These are phyloP conservation scores for Heliconius ismenius DNA, from an alignment of 2,888 invertebrate species.

Conservation along the genomic window DNA sequence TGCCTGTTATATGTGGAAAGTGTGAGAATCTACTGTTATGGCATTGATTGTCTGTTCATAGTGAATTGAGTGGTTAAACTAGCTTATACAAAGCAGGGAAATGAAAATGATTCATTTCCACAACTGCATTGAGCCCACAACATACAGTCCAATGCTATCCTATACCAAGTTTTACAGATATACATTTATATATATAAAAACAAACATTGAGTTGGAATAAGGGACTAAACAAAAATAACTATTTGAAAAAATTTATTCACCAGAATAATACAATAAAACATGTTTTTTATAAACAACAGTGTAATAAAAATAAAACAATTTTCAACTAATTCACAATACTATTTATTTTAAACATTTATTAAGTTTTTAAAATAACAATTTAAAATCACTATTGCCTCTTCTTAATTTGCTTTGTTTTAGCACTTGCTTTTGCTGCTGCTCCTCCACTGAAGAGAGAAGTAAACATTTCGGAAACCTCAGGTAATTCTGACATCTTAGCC, in stretches of 20 bases:
- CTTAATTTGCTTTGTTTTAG: slow-evolving; percentile 76
- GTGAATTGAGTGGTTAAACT: neutral
- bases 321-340: slow-evolving; percentile 39
- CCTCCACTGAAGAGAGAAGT: slow-evolving; percentile 92
- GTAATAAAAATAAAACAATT: neutral
- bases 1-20: no score
- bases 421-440: slow-evolving; percentile 71
- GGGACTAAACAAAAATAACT: no score
- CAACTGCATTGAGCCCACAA: no score
- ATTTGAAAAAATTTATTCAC: no score
- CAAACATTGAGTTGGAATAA: no score
- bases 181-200: no score
- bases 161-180: neutral
- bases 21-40: neutral
- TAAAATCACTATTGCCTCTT: slow-evolving; percentile 65
- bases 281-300: no score
- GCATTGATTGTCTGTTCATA: neutral
- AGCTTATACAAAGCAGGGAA: neutral
- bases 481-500: slow-evolving; percentile 92
- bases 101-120: neutral
- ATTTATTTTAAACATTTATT: slow-evolving; percentile 49
- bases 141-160: neutral
- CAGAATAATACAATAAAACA: no score
- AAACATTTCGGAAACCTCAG: slow-evolving; percentile 97
- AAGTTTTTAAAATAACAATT: slow-evolving; percentile 42